Evolutionary conservation across 2,888 invertebrate genomes (phyloP).

Genomic region (Colletes collaris): DNA sequence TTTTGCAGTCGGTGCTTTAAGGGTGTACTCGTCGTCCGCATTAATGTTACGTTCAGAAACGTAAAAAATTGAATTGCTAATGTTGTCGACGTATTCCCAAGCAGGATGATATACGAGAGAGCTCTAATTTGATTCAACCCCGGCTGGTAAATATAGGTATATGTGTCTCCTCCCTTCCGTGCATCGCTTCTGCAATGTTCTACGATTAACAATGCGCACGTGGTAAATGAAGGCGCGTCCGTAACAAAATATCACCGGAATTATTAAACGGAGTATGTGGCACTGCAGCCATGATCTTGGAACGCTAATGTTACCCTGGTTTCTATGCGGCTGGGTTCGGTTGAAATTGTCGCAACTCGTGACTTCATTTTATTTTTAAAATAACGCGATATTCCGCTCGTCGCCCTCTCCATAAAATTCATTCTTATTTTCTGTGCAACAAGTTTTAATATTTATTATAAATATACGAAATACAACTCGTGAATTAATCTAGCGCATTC

Average conservation of each 20-base stretch:
- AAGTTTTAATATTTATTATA: no score
- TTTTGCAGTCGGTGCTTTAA: conserved; percentile 32
- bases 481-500: no score
- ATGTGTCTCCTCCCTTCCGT: conserved; percentile 31
- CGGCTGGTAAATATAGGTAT: conserved; percentile 54
- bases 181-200: conserved; percentile 27
- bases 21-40: conserved; percentile 21
- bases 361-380: background rate
- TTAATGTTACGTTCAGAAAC: conserved; percentile 50
- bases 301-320: conserved; percentile 8
- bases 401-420: background rate
- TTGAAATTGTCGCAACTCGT: conserved; percentile 7
- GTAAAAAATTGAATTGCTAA: conserved; percentile 67
- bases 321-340: background rate
- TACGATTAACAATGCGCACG: conserved; percentile 64
- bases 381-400: background rate
- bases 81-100: conserved; percentile 61
- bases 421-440: no score
- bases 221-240: conserved; percentile 49
- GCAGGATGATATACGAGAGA: conserved; percentile 61
- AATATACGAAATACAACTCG: no score
- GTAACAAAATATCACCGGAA: conserved; percentile 58
- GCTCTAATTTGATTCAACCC: conserved; percentile 63
- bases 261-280: conserved; percentile 56
- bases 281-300: conserved; percentile 21